These are phyloP conservation scores for Teinopalpus imperialis DNA, from an alignment of 2,888 invertebrate genomes.

Conservation along the genomic window DNA sequence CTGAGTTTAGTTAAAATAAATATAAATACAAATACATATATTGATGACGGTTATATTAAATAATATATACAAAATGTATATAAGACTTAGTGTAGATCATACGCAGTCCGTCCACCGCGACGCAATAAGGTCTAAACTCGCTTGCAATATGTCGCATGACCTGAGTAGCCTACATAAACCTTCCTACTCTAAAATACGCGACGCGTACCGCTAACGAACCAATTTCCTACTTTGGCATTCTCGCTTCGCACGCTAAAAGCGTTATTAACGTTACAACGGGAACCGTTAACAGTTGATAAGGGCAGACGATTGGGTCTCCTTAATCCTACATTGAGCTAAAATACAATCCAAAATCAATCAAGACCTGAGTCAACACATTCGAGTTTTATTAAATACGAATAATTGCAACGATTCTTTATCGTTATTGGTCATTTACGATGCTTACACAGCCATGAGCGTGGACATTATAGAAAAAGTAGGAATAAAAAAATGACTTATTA, in stretches of 20 bases:
- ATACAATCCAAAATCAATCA: constrained; percentile 28
- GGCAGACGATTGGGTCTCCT: constrained; percentile 27
- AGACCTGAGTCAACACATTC: not conserved
- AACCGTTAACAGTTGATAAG: constrained; percentile 7
- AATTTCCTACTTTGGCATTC: constrained; percentile 26
- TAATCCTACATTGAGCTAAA: constrained; percentile 62
- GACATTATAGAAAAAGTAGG: constrained; percentile 20
- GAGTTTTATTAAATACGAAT: constrained; percentile 11
- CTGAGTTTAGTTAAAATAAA: constrained; percentile 20
- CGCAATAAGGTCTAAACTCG: constrained; percentile 13
- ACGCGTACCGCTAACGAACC: constrained; percentile 13
- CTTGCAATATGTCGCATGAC: not conserved
- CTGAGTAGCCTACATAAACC: not conserved
- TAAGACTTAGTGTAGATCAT: constrained; percentile 3
- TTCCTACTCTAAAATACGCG: not conserved
- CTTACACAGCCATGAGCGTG: constrained; percentile 27
- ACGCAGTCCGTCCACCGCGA: not conserved
- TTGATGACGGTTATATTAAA: constrained; percentile 2
- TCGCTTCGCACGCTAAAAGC: constrained; percentile 4
- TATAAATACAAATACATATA: constrained; percentile 18
- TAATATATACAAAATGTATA: constrained; percentile 20
- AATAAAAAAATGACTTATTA: constrained; percentile 9
- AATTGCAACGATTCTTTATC: constrained; percentile 9
- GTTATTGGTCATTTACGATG: constrained; percentile 20
- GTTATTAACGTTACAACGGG: constrained; percentile 3